phyloP scores from a whole-genome alignment of 2,888 invertebrate species.

The Operophtera brumata region DNA sequence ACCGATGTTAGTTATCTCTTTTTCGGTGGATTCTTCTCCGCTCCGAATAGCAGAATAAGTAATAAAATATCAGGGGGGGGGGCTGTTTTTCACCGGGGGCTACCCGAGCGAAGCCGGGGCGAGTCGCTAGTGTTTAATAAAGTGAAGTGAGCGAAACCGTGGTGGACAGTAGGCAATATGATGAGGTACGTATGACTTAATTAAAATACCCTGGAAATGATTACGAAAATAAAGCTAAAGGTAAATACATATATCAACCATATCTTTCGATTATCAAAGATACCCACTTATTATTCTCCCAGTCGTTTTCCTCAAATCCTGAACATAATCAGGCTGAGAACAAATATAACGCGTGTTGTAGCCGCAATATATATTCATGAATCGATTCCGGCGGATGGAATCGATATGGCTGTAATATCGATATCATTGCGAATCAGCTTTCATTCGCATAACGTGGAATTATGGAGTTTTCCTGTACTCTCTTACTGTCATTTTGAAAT shows the following conservation, averaged over 20 bases:
- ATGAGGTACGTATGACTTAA: no score
- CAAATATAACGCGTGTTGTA: slow-evolving; percentile 21
- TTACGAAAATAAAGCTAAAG: no score
- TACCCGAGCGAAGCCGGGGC: no score
- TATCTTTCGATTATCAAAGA: background rate
- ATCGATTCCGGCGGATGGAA: slow-evolving; percentile 49
- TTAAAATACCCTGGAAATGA: no score
- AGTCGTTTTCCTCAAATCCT: slow-evolving; percentile 26
- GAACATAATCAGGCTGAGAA: slow-evolving; percentile 27
- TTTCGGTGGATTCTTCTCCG: no score
- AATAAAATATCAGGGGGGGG: no score
- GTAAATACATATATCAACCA: background rate
- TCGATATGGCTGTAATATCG: slow-evolving; percentile 49
- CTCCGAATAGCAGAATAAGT: no score
- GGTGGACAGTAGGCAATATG: no score
- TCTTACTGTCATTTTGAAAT: slow-evolving; percentile 8
- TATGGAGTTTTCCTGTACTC: slow-evolving; percentile 19
- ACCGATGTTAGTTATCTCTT: no score
- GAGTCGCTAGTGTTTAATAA: no score
- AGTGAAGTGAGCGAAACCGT: no score
- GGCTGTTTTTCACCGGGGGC: no score
- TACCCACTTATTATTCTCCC: slow-evolving; percentile 12
- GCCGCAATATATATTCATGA: slow-evolving; percentile 60
- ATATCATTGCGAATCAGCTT: slow-evolving; percentile 52
- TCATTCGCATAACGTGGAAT: slow-evolving; percentile 15